A percentile compares a stretch with the other conserved stretches of the same genome.
Conservation (phyloP, 2,113 vertebrate species). For the Xyliphius kryptos region DNA sequence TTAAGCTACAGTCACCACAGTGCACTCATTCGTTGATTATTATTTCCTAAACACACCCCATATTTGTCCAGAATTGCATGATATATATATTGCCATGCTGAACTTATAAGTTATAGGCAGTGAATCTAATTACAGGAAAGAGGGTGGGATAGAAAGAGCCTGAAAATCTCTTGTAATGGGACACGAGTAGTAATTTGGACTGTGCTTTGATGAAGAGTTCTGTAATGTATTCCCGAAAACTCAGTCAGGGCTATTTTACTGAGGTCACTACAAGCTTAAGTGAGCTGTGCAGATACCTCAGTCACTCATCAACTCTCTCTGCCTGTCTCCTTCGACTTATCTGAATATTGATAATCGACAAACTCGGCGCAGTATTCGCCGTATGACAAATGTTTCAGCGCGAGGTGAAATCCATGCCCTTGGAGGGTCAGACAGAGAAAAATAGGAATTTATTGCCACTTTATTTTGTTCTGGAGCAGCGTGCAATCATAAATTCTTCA, state of each 20-base stretch:
- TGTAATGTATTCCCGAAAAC: slow-evolving; percentile 6
- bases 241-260: slow-evolving; percentile 8
- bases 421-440: slow-evolving; percentile 74
- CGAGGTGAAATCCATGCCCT: slow-evolving; percentile 84
- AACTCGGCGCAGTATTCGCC: slow-evolving; percentile 78
- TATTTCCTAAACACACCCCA: too few relatives aligned
- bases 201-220: slow-evolving; percentile 4
- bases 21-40: too few relatives aligned
- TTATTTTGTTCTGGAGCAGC: slow-evolving; percentile 89
- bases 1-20: neutral
- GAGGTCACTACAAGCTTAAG: slow-evolving; percentile 14
- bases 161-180: neutral
- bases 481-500: slow-evolving; percentile 96
- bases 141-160: too few relatives aligned
- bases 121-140: too few relatives aligned
- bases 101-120: neutral
- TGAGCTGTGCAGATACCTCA: slow-evolving; percentile 11
- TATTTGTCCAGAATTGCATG: too few relatives aligned
- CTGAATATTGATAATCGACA: slow-evolving; percentile 83
- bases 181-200: neutral
- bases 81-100: too few relatives aligned
- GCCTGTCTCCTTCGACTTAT: slow-evolving; percentile 49
- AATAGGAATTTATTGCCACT: slow-evolving; percentile 85
- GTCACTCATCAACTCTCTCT: slow-evolving; percentile 22
- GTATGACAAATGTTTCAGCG: slow-evolving; percentile 80